Base-by-base conservation (phyloP, 2,888 invertebrate genomes). In the Sesia apiformis region DNA sequence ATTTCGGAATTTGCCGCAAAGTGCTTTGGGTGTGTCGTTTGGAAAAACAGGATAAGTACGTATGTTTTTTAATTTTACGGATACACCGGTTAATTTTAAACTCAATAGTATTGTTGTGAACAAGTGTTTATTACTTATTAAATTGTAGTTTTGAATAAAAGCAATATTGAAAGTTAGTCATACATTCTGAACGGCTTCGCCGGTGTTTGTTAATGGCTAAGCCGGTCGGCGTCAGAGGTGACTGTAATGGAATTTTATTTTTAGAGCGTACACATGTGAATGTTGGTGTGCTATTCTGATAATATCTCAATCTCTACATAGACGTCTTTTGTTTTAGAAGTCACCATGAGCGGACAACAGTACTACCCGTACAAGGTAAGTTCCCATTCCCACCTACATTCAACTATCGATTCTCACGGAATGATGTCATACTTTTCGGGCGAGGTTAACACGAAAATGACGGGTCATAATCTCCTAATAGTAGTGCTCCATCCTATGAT, bases 291-390 rank as follows among this genome's bases (percentile, higher is more conserved):
- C 42, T 42, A 5, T 38, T 23, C 6, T 23, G 23, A 23, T 23
- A 23, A 23, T 23, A 23, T 23, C 23, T 23, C 23, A 23, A 23
- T 23, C 23, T 23, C 23, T 23, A 23, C 23, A 23, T 23, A 23
- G 23, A 23, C 23, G 70, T 71, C 56, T 75, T 78, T 78, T 65
- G 71, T 78, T 81, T 57, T 70, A 84, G 84, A 74, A 81, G 77
- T 70, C 69, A 76, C 58, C 76, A 94, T 94, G 94, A 93, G 93
- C 84, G 93, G 94, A 78, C 94, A 94, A 73, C 94, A 95, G 86
- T 95, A 95, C 86, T 95, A 95, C 86, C 95, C 95, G 74, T 95
- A 95, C 93, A 95, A 95, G 93, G 95, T 95, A 83, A 93, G 91
- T 75, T 71, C 64, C 70, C 72, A 74, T 75, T 71, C 64, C 70